Evolutionary conservation across 1,140 invertebrate species (phyloP), one percentile per base, ranked within the genome.

Genomic region (Harlomillsia oculata): DNA sequence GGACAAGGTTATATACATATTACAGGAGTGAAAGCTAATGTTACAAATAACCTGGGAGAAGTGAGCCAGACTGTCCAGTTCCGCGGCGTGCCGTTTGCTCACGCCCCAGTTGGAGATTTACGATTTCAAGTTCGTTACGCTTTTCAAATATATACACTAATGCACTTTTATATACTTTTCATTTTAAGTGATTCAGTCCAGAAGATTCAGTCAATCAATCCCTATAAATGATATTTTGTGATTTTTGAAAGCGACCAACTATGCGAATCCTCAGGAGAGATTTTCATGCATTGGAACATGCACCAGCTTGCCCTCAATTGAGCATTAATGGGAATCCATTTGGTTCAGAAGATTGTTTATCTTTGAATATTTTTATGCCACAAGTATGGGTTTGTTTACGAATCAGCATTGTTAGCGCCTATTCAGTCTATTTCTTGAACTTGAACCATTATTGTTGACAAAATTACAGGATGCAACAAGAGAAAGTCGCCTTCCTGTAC

Each of bases 401-500:
- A 32, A 32, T 8, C 8, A 49, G 34, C 11, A 45, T 23, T 5
- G 14, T 20, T 11, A 25, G 11, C 16, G 9, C 26, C 5, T 23
- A 3, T 44, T 44, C 5, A 16, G 28, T 26, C 5, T 52, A 16
- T 2, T n/a, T 28, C 4, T 29, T 34, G 2, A 30, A 16, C n/a
- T 23, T 13, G 13, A 20, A 28, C 6, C 9, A 16, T 4, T 30
- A 5, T 30, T 48, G 23, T n/a, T 32, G 13, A 37, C 18, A 28
- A 51, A 9, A 37, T 5, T 5, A 20, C 13, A 13, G 8, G 23
- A 36, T 8, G 28, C 9, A 39, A 49, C 29, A 25, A 11, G 21
- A 13, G 5, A 40, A 43, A 37, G 21, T 18, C 30, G 40, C 21
- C n/a, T 56, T 4, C 88, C 92, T 20, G 91, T 96, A 4, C 75